Evolutionary conservation across 2,888 invertebrate genomes (phyloP).

Genomic region (Melieria picta): DNA sequence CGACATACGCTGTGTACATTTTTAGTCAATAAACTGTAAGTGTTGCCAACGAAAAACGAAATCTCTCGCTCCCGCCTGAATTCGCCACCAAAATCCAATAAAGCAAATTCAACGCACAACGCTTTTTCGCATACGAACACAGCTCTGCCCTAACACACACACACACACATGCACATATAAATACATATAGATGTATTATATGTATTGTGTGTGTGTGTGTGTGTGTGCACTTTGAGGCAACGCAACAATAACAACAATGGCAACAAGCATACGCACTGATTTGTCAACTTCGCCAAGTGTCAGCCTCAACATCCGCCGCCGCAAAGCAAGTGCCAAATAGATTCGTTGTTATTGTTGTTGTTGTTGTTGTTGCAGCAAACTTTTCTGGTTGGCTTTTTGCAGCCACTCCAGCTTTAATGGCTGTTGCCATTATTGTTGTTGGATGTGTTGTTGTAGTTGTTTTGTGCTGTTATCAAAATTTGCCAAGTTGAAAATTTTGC

Average conservation of each 20-base stretch:
- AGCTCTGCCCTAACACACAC: conserved; percentile 1
- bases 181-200: neutral
- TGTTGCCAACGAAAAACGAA: too few species aligned
- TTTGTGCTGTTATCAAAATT: neutral
- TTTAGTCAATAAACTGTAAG: too few species aligned
- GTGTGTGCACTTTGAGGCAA: neutral
- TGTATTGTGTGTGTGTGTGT: neutral
- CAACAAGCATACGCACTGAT: conserved; percentile 51
- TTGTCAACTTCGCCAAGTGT: conserved; percentile 52
- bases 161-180: conserved; percentile 3
- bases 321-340: conserved; percentile 51
- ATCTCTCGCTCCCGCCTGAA: too few species aligned
- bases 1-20: too few species aligned
- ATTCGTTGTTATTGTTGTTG: conserved; percentile 51
- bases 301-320: neutral
- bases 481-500: neutral
- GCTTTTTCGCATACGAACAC: neutral
- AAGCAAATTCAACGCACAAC: neutral
- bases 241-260: neutral
- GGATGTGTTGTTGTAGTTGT: conserved; percentile 20
- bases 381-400: conserved; percentile 57
- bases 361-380: conserved; percentile 51
- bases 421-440: too few species aligned
- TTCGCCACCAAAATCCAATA: neutral
- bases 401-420: too few species aligned